These are phyloP conservation scores for Meloidogyne hapla DNA, from an alignment of 1,140 invertebrate genomes.

Conservation along the genomic window DNA sequence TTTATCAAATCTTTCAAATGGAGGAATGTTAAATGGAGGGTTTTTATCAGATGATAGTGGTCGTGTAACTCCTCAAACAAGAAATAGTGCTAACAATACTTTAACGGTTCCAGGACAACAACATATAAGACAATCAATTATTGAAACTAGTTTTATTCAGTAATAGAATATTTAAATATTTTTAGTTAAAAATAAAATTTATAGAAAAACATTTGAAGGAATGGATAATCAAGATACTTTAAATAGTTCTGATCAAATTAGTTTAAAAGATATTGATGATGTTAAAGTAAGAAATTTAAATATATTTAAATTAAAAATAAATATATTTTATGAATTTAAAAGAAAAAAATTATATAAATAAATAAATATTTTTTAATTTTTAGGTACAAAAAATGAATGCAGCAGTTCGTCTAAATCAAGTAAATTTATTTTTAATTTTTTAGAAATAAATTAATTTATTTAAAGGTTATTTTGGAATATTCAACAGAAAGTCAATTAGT, in stretches of 20 bases:
- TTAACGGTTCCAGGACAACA: slow-evolving; percentile 28
- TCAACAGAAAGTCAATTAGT: slow-evolving; percentile 95
- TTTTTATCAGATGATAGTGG: slow-evolving; percentile 40
- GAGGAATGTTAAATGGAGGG: slow-evolving; percentile 49
- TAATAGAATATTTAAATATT: background rate
- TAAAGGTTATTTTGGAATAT: slow-evolving; percentile 83
- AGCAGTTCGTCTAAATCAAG: slow-evolving; percentile 92
- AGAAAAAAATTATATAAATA: no score
- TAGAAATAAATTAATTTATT: background rate
- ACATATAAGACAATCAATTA: slow-evolving; percentile 38
- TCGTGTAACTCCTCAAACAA: background rate
- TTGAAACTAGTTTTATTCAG: slow-evolving; percentile 51
- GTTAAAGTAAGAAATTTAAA: slow-evolving; percentile 36
- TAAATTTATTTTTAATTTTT: background rate
- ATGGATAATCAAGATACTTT: slow-evolving; percentile 49
- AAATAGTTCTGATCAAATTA: slow-evolving; percentile 44
- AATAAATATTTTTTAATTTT: slow-evolving; percentile 17
- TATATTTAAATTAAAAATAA: background rate
- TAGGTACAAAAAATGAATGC: slow-evolving; percentile 83
- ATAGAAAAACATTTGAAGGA: slow-evolving; percentile 36
- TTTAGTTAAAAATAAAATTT: slow-evolving; percentile 21
- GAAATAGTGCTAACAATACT: slow-evolving; percentile 18
- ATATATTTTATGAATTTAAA: no score
- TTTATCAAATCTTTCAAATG: slow-evolving; percentile 33
- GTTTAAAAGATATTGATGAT: slow-evolving; percentile 52